Conservation (phyloP, 2,113 vertebrate species). For the Cariama cristata region DNA sequence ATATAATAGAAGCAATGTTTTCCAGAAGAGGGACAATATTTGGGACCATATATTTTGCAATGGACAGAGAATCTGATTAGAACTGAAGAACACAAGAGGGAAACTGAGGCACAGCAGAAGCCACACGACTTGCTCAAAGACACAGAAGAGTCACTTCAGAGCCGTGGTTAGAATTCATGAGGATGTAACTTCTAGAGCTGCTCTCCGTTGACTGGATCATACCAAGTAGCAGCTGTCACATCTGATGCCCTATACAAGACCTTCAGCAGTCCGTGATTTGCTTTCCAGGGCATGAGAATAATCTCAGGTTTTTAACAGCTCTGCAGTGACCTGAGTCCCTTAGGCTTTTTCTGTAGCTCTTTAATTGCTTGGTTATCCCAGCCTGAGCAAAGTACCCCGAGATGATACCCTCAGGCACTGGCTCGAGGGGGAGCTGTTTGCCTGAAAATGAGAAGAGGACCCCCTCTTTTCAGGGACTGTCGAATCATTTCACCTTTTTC, state of each 20-base stretch:
- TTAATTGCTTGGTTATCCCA: neutral
- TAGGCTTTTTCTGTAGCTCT: neutral
- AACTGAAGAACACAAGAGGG: neutral
- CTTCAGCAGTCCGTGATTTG: neutral
- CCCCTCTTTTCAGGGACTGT: too few species aligned
- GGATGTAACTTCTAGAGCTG: neutral
- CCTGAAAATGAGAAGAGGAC: neutral
- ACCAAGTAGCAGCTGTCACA: neutral
- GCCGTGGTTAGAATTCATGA: neutral
- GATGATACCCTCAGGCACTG: neutral
- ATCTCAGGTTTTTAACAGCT: neutral
- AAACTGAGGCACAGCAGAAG: neutral
- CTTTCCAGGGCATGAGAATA: neutral
- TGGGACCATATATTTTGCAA: neutral
- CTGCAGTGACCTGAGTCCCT: fast-evolving
- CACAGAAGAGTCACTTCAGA: neutral
- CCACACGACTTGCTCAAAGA: neutral
- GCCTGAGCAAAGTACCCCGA: neutral
- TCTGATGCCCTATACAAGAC: neutral
- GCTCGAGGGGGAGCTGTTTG: slow-evolving; percentile 6
- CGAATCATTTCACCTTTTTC: neutral
- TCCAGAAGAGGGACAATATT: neutral
- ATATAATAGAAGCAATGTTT: neutral
- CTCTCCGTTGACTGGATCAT: neutral
- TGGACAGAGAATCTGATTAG: neutral